Conservation (phyloP, 2,113 vertebrate genomes). For the Trinectes maculatus region DNA sequence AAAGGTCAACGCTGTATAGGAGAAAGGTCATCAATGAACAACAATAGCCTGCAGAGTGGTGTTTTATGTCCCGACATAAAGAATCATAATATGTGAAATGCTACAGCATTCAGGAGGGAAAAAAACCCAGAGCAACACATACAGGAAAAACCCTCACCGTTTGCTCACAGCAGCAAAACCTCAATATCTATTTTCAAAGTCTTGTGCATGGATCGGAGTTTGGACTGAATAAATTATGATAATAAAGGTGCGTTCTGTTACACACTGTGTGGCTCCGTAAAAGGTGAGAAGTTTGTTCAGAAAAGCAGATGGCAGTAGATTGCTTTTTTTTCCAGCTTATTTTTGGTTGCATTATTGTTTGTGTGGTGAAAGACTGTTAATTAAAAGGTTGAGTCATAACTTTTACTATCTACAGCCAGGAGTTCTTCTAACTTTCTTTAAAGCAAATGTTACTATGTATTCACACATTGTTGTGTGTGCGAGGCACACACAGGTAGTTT, state of each 20-base stretch:
- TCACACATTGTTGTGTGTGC: too few species aligned
- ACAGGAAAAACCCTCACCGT: too few species aligned
- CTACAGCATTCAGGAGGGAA: not conserved
- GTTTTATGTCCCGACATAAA: slow-evolving; percentile 13
- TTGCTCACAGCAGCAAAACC: too few species aligned
- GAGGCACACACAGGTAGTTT: too few species aligned
- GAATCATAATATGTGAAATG: slow-evolving; percentile 11
- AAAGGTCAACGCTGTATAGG: slow-evolving; percentile 37
- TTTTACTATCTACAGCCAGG: too few species aligned
- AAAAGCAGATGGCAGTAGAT: not conserved
- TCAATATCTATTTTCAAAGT: not conserved
- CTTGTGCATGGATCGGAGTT: not conserved
- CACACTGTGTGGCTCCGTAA: not conserved
- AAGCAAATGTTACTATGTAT: too few species aligned
- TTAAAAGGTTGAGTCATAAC: too few species aligned
- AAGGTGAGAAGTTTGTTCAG: not conserved
- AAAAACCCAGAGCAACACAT: too few species aligned
- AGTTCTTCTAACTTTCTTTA: too few species aligned
- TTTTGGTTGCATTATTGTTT: not conserved
- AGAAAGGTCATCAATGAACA: slow-evolving; percentile 26
- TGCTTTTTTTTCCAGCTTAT: not conserved
- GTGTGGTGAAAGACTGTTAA: too few species aligned
- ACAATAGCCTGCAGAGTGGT: slow-evolving; percentile 16
- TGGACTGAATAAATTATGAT: not conserved
- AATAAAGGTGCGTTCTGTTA: not conserved